These are phyloP conservation scores for Morpho deidamia DNA, from an alignment of 2,888 invertebrate species.

Conservation along the genomic window DNA sequence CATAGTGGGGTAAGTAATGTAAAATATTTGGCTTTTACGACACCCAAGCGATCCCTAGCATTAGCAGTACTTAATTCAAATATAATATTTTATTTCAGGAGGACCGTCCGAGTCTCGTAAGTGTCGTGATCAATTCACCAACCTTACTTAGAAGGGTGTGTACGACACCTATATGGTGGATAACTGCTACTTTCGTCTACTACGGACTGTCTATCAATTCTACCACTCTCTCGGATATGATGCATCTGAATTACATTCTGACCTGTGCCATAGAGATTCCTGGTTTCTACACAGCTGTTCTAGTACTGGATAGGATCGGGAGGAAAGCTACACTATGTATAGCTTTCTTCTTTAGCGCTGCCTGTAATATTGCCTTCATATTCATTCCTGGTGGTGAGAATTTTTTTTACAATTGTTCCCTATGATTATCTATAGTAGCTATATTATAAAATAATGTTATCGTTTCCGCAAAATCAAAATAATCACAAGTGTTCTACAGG, in stretches of 20 bases:
- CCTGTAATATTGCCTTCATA: slow-evolving; percentile 55
- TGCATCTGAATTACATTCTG: slow-evolving; percentile 84
- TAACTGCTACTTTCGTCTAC: slow-evolving; percentile 87
- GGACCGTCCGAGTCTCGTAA: slow-evolving; percentile 33
- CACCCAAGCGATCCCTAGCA: too few species aligned
- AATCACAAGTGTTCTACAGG: too few species aligned
- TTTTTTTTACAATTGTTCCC: not conserved
- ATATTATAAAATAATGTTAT: too few species aligned
- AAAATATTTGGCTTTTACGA: too few species aligned
- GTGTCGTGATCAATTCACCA: slow-evolving; percentile 9
- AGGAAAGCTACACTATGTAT: slow-evolving; percentile 78
- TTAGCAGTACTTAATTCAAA: not conserved
- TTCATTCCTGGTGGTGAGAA: slow-evolving; percentile 73
- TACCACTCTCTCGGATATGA: slow-evolving; percentile 83
- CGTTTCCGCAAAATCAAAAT: too few species aligned
- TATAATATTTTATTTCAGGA: slow-evolving; percentile 11
- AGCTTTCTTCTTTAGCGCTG: slow-evolving; percentile 79
- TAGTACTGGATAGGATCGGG: slow-evolving; percentile 80
- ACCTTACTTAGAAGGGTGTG: slow-evolving; percentile 73
- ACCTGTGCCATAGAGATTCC: slow-evolving; percentile 84
- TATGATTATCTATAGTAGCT: too few species aligned
- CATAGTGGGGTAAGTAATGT: too few species aligned
- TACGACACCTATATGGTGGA: slow-evolving; percentile 87
- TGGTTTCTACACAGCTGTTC: slow-evolving; percentile 80
- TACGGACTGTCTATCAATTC: slow-evolving; percentile 89